A percentile compares a stretch with the other conserved stretches of the same genome.
These are phyloP conservation scores for Lathamus discolor DNA, from an alignment of 2,113 vertebrate species.

Conservation along the genomic window DNA sequence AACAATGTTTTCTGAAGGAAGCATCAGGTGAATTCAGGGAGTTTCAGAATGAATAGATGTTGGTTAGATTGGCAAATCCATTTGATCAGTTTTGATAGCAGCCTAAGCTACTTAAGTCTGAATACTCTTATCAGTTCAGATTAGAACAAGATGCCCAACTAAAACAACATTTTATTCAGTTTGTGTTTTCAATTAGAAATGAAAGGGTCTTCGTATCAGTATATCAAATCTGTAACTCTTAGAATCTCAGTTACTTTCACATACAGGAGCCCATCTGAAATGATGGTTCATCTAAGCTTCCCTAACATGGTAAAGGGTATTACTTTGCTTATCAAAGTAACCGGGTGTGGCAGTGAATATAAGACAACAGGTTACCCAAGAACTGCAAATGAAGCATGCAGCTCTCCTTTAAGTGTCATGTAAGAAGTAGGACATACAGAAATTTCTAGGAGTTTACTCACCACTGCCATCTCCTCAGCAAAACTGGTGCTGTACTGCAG, in stretches of 20 bases:
- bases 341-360: not conserved
- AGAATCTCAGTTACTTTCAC: not conserved
- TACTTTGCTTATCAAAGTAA: not conserved
- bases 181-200: not conserved
- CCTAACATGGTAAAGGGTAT: not conserved
- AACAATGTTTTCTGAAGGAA: not conserved
- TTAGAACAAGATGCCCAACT: not conserved
- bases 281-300: not conserved
- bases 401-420: not conserved
- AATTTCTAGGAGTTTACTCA: not conserved
- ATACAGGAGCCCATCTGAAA: not conserved
- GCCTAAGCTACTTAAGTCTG: not conserved
- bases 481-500: rapidly evolving
- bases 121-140: not conserved
- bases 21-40: not conserved
- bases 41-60: not conserved
- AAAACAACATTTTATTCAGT: not conserved
- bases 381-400: not conserved
- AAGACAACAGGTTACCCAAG: not conserved
- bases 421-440: not conserved
- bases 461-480: not conserved
- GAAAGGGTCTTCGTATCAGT: not conserved
- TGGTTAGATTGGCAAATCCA: not conserved
- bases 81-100: not conserved
- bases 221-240: not conserved